Conservation (phyloP, 37 sponge, comb jelly and placozoan species). For the Crambe crambe region DNA sequence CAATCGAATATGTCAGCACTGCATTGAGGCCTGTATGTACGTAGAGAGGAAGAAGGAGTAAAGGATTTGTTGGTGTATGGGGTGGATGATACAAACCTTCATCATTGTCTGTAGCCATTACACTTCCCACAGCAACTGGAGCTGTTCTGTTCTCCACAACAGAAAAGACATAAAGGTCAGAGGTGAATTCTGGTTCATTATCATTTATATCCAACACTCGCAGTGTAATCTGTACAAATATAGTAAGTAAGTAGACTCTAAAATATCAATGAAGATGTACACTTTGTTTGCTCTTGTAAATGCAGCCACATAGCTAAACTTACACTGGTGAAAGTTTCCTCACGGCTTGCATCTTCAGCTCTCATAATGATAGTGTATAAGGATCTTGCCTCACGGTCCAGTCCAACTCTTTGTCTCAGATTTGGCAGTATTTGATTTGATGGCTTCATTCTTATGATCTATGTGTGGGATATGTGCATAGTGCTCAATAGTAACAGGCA, state of each 20-base stretch:
- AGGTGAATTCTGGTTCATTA: constrained; percentile 29
- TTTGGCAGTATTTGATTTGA: neutral
- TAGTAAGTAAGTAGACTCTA: too few relatives aligned
- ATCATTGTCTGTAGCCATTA: constrained; percentile 32
- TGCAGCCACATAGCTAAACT: neutral
- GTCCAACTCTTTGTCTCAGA: neutral
- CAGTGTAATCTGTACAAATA: constrained; percentile 24
- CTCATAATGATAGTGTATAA: constrained; percentile 28
- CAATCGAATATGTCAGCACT: constrained; percentile 12
- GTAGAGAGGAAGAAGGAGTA: neutral
- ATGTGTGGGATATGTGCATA: neutral
- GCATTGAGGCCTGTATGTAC: constrained; percentile 32
- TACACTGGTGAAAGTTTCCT: constrained; percentile 16
- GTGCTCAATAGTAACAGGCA: neutral
- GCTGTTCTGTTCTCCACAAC: constrained; percentile 37
- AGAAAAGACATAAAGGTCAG: neutral
- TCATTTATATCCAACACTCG: constrained; percentile 52
- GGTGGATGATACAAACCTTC: constrained; percentile 4
- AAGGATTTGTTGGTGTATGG: neutral
- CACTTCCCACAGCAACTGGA: constrained; percentile 21
- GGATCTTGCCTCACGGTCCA: constrained; percentile 35
- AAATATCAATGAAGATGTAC: too few relatives aligned
- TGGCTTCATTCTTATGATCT: neutral
- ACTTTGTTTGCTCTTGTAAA: too few relatives aligned
- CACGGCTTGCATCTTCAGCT: neutral